phyloP scores from a whole-genome alignment of 2,797 vertebrate genomes.

The Siniperca scherzeri region DNA sequence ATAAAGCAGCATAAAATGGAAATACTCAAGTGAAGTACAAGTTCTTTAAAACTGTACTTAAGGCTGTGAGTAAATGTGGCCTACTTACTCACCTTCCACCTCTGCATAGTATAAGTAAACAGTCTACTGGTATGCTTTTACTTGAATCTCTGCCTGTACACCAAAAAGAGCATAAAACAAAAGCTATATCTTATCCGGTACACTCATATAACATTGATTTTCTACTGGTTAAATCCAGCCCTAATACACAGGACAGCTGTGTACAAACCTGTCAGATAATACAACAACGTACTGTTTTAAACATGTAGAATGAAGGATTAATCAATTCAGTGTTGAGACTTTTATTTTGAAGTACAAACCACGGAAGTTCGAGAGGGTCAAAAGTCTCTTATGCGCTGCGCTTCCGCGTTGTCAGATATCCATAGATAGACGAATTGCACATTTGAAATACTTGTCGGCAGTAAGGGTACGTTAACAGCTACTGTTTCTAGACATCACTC shows the following conservation, averaged over 20 bases:
- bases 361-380: slow-evolving; percentile 64
- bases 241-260: neutral
- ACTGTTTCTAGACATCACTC: neutral
- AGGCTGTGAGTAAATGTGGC: no score
- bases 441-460: neutral
- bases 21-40: no score
- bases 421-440: neutral
- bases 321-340: neutral
- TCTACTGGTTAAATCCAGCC: neutral
- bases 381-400: slow-evolving; percentile 22
- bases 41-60: no score
- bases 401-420: slow-evolving; percentile 72
- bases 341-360: slow-evolving; percentile 68
- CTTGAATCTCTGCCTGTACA: neutral
- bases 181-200: no score
- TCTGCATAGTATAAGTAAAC: neutral
- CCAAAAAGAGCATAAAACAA: neutral
- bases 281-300: no score
- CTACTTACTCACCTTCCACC: no score
- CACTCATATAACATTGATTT: neutral
- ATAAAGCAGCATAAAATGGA: no score
- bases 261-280: neutral
- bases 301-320: rapidly evolving
- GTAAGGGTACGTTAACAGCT: slow-evolving; percentile 24
- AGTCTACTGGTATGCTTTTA: neutral